Conservation (phyloP, 2,797 vertebrate genomes). For the Characodon lateralis region DNA sequence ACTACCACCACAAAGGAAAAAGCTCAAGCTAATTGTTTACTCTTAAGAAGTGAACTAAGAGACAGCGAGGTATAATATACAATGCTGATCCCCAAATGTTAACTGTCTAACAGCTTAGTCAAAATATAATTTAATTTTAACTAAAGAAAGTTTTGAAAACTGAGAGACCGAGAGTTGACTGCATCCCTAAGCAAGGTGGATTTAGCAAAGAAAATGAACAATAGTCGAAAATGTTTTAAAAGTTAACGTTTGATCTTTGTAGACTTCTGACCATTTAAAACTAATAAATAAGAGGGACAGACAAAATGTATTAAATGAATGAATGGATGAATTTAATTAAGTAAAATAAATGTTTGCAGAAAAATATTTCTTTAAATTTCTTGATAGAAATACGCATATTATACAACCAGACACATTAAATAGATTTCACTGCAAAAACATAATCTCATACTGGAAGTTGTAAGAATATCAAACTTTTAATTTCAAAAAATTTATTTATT, state of each 20-base stretch:
- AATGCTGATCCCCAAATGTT: constrained; percentile 36
- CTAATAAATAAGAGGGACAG: too few relatives aligned
- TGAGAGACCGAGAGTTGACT: background rate
- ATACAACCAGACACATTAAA: too few relatives aligned
- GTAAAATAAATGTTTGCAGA: too few relatives aligned
- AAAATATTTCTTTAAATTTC: too few relatives aligned
- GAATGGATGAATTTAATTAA: too few relatives aligned
- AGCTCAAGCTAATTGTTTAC: constrained; percentile 67
- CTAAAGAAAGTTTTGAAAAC: constrained; percentile 7
- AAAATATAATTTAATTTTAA: constrained; percentile 32
- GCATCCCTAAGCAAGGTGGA: background rate
- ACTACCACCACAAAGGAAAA: constrained; percentile 63
- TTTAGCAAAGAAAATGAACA: background rate
- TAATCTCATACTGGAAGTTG: too few relatives aligned
- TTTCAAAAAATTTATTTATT: too few relatives aligned
- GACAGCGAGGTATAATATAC: constrained; percentile 37
- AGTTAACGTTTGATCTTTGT: background rate
- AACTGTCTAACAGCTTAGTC: constrained; percentile 27
- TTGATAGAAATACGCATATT: too few relatives aligned
- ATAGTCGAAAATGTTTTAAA: background rate
- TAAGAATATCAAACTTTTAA: too few relatives aligned
- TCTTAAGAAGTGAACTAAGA: constrained; percentile 28
- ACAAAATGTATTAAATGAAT: too few relatives aligned
- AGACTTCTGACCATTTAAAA: background rate
- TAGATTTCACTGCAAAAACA: too few relatives aligned